Evolutionary conservation across 2,113 vertebrate genomes (phyloP).

Genomic region (Leucosticte australis): DNA sequence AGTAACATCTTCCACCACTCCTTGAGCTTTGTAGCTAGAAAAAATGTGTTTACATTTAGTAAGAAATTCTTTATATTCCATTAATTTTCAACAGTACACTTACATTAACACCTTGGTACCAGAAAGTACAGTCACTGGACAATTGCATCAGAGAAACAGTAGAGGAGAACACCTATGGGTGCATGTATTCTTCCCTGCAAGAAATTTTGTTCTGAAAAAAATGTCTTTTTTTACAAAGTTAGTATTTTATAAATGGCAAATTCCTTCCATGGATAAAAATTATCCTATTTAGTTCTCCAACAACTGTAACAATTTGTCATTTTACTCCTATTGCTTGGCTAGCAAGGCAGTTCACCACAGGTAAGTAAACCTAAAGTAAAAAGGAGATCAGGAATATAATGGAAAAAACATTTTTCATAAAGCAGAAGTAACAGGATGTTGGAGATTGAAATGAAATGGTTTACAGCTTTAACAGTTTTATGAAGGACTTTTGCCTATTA

Average conservation of each 20-base stretch:
- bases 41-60: background rate
- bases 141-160: background rate
- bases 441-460: background rate
- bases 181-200: background rate
- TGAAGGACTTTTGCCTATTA: background rate
- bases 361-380: background rate
- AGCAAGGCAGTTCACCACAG: background rate
- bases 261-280: background rate
- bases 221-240: background rate
- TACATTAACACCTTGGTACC: background rate
- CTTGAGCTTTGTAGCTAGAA: constrained; percentile 84
- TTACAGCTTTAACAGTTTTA: background rate
- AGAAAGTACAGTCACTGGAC: background rate
- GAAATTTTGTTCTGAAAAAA: background rate
- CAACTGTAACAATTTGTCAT: background rate
- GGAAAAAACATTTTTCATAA: background rate
- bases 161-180: background rate
- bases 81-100: background rate
- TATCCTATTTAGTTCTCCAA: background rate
- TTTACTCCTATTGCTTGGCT: background rate
- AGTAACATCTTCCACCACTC: constrained; percentile 73
- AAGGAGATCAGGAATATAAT: background rate
- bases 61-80: background rate
- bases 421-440: background rate
- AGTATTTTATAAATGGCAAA: background rate